Base-by-base conservation (phyloP, 1,140 invertebrate genomes). In the Gryllus bimaculatus region DNA sequence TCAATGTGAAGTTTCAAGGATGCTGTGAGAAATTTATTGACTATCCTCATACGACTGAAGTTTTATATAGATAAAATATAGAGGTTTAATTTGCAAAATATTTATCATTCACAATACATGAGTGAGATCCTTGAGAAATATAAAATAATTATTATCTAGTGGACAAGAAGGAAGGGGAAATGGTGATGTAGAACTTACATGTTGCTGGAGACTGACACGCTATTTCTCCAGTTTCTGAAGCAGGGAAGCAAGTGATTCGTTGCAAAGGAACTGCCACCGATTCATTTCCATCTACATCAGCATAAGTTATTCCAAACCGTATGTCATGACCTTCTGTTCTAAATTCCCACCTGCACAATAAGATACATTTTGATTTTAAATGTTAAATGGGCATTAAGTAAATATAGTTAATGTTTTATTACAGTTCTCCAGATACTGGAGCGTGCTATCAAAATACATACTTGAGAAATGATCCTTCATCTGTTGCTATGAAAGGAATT, bases 301-400 rank as follows among this genome's bases (percentile, higher is more conserved):
- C 89, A 47, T 89, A 89, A 47, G 90, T 87, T 47, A 98, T 90
- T 75, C 92, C 90, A 86, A 97, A 98, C 82, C 93, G 94, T 78
- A 98, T 96, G 84, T 97, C 96, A 84, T 96, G 93, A 79, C 90
- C 91, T 81, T 96, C 93, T 0, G 94, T 93, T 81, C 92, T 90
- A 83, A 97, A 96, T 82, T 96, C 94, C 95, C 95, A 98, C 81
- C 95, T 96, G 80, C 74, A 47, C 13, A 75, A 75, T 2, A 75
- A 75, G 74, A 75, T 26, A 20, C 20, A 75, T 75, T 21, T 5
- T 66, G 18, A 75, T 75, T 5, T 39, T 39, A 39, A 15, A 26
- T 26, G 3, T 77, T 54, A 39, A 26, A 7, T 77, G 20, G 8
- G 20, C 13, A 3, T 12, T 15, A 21, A 8, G 20, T 39, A 75